Percentiles rank a stretch among this genome's conserved stretches.
phyloP scores from a whole-genome alignment of 2,797 vertebrate genomes.

The Garrulus glandarius region DNA sequence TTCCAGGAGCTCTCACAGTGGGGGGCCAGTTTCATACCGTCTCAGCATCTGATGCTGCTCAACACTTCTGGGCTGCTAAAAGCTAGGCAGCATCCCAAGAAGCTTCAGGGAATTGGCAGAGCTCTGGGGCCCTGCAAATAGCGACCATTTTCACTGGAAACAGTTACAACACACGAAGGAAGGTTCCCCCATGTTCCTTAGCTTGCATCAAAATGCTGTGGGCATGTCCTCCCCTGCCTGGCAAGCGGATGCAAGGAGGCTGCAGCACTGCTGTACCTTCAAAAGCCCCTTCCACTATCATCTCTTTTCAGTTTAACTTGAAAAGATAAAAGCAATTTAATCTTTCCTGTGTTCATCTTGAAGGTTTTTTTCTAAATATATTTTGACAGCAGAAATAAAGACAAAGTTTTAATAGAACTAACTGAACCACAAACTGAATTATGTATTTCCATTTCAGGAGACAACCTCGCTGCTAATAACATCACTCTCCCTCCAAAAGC shows the following conservation, averaged over 20 bases:
- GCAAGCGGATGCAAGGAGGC: neutral
- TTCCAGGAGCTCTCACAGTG: neutral
- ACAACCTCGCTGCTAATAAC: conserved; percentile 36
- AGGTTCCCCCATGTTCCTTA: neutral
- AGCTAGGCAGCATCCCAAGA: neutral
- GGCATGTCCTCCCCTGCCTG: neutral
- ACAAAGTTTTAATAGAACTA: conserved; percentile 56
- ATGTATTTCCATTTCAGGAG: conserved; percentile 60
- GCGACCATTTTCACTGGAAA: neutral
- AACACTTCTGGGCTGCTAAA: neutral
- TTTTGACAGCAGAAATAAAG: conserved; percentile 62
- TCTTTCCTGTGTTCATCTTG: conserved; percentile 7
- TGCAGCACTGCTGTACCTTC: neutral
- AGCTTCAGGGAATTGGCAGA: neutral
- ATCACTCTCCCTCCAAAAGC: conserved; percentile 35
- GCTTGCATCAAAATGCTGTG: neutral
- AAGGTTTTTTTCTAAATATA: conserved; percentile 42
- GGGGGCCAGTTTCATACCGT: neutral
- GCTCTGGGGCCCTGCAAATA: neutral
- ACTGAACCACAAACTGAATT: conserved; percentile 62
- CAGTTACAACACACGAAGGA: neutral
- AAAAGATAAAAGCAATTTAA: conserved; percentile 37
- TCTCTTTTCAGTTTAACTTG: conserved; percentile 17
- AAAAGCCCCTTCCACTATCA: neutral
- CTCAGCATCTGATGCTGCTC: neutral